These are phyloP conservation scores for Dicentrarchus labrax DNA, from an alignment of 2,113 vertebrate genomes.

Conservation along the genomic window DNA sequence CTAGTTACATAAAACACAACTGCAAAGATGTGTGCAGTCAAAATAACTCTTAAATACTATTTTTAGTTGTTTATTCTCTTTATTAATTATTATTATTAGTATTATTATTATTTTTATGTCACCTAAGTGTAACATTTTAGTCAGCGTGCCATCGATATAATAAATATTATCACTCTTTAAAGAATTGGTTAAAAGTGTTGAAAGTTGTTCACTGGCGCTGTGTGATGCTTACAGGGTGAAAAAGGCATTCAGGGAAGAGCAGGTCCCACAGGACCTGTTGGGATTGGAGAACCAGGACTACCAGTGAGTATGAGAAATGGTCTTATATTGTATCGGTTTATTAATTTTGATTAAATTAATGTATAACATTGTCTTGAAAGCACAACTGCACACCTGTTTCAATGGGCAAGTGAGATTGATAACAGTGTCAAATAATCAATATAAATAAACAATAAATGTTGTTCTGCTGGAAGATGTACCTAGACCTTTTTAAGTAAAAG, in stretches of 20 bases:
- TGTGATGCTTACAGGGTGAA: constrained; percentile 84
- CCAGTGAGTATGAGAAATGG: constrained; percentile 83
- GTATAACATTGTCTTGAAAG: accelerated
- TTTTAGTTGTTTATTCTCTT: not conserved
- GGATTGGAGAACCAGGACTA: constrained; percentile 87
- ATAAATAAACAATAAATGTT: not conserved
- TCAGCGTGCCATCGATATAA: not conserved
- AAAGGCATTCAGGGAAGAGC: constrained; percentile 86
- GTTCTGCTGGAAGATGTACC: too few species aligned
- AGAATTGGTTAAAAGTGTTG: not conserved
- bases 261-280: constrained; percentile 84
- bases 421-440: not conserved
- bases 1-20: not conserved
- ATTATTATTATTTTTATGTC: not conserved
- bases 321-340: not conserved
- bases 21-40: not conserved
- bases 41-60: not conserved
- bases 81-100: not conserved
- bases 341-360: not conserved
- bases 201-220: constrained; percentile 7
- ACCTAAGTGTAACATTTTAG: not conserved
- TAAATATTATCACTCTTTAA: not conserved
- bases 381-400: not conserved
- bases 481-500: not conserved
- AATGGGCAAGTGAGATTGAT: not conserved